phyloP scores from a whole-genome alignment of 2,888 invertebrate genomes.

The Scelioninae gen. 1 region DNA sequence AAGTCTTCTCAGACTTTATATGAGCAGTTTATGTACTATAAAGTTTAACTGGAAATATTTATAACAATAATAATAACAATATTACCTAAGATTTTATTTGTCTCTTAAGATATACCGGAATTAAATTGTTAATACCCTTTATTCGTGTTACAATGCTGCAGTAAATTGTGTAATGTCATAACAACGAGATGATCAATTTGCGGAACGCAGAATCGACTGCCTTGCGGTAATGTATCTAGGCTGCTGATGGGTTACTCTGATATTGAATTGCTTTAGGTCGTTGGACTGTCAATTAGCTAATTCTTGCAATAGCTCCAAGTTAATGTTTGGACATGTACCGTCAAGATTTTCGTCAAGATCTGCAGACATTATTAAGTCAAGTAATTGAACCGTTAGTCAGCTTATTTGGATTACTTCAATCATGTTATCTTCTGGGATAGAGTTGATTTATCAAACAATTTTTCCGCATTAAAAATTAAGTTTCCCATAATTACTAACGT shows the following conservation, averaged over 20 bases:
- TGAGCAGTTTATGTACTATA: too few relatives aligned
- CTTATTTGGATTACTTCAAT: conserved; percentile 13
- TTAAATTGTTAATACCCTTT: too few relatives aligned
- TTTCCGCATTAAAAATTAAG: too few relatives aligned
- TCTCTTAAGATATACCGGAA: too few relatives aligned
- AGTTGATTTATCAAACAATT: too few relatives aligned
- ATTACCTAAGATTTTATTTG: too few relatives aligned
- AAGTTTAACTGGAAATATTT: too few relatives aligned
- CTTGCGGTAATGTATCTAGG: conserved; percentile 42
- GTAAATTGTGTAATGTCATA: conserved; percentile 42
- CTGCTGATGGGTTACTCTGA: conserved; percentile 35
- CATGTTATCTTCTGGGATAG: neutral
- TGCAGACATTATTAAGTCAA: conserved; percentile 22
- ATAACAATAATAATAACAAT: too few relatives aligned
- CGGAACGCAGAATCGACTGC: conserved; percentile 32
- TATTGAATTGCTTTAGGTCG: conserved; percentile 41
- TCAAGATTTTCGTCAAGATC: conserved; percentile 39
- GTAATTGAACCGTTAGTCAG: conserved; percentile 12
- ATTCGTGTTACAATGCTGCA: conserved; percentile 8
- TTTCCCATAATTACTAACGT: too few relatives aligned
- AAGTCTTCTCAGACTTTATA: too few relatives aligned
- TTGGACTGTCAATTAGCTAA: conserved; percentile 40
- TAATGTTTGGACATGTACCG: conserved; percentile 19
- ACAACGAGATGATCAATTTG: conserved; percentile 40
- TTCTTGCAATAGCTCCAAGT: conserved; percentile 32